Conservation (phyloP, 2,888 invertebrate species). For the Nephrocerus scutellatus region DNA sequence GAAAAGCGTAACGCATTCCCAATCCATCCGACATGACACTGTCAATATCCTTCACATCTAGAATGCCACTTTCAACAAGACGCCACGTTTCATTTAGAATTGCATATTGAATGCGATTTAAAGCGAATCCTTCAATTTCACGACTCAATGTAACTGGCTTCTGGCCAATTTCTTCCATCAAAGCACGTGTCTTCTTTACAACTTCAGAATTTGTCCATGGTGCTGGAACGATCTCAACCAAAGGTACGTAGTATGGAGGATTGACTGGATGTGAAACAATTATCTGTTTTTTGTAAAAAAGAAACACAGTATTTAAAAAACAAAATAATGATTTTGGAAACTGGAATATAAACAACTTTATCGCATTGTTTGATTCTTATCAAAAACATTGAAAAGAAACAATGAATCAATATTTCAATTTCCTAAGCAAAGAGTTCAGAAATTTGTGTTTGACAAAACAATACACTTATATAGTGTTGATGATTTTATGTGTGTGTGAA, state of each 20-base stretch:
- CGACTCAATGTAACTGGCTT: conserved; percentile 77
- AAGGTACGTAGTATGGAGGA: conserved; percentile 91
- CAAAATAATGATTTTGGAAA: conserved; percentile 11
- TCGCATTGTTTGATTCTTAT: no score
- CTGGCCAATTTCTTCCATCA: conserved; percentile 85
- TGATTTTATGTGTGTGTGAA: not conserved
- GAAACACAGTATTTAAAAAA: conserved; percentile 2
- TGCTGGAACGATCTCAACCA: conserved; percentile 91
- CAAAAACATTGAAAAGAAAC: not conserved
- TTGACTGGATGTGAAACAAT: conserved; percentile 89
- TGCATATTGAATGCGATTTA: conserved; percentile 92
- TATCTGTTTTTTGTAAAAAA: conserved; percentile 26
- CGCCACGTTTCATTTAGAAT: conserved; percentile 90
- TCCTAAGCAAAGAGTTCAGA: no score
- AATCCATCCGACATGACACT: conserved; percentile 90
- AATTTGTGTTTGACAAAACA: no score
- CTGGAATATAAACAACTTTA: no score
- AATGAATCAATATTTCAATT: not conserved
- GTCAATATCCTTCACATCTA: conserved; percentile 82
- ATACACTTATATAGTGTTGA: no score
- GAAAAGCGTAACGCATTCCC: conserved; percentile 91
- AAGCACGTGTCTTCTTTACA: conserved; percentile 61
- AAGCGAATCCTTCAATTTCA: conserved; percentile 87
- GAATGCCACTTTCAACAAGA: conserved; percentile 74
- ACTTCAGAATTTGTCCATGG: conserved; percentile 84